Conservation (phyloP, 2,113 vertebrate species). For the Zosterops hypoxanthus region DNA sequence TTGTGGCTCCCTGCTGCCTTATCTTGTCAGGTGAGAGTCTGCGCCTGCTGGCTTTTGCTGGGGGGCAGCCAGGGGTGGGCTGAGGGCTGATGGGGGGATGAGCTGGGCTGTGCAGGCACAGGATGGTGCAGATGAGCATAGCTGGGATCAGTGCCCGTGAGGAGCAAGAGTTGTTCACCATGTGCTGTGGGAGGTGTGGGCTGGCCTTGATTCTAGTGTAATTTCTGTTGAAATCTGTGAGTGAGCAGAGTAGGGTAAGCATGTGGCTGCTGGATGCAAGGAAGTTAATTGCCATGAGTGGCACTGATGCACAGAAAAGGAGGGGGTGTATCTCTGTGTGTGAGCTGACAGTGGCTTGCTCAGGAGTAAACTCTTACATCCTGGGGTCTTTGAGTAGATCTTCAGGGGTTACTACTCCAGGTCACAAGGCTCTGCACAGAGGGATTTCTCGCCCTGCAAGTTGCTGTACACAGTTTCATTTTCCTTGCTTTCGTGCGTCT, state of each 20-base stretch:
- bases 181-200: not conserved
- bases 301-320: rapidly evolving
- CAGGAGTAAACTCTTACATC: not conserved
- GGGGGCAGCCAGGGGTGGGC: not conserved
- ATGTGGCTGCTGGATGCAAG: not conserved
- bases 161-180: rapidly evolving
- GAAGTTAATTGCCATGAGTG: rapidly evolving
- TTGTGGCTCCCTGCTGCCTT: not conserved
- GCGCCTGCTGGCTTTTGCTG: not conserved
- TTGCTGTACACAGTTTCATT: not conserved
- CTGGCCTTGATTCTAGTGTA: not conserved
- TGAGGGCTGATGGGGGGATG: not conserved
- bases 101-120: not conserved
- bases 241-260: not conserved
- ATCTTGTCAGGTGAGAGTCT: not conserved
- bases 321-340: not conserved
- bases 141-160: rapidly evolving
- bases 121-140: rapidly evolving
- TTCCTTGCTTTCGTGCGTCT: not conserved
- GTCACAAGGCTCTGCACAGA: not conserved
- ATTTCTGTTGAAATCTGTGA: not conserved
- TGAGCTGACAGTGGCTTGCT: not conserved
- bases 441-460: not conserved
- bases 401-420: not conserved
- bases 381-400: not conserved